phyloP scores from a whole-genome alignment of 2,888 invertebrate species.

The Tenthredo distinguenda region DNA sequence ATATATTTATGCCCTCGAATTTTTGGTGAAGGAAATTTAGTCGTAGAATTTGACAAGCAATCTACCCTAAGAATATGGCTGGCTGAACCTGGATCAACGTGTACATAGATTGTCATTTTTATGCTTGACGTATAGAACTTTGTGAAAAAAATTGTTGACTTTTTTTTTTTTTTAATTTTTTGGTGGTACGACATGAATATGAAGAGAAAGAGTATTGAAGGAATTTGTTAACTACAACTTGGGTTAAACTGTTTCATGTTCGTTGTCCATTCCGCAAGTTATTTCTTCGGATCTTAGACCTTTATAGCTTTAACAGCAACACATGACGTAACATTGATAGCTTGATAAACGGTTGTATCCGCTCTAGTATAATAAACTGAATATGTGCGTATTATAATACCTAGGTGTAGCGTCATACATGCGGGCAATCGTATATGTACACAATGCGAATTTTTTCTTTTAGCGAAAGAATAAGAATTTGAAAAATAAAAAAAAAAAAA shows the following conservation, averaged over 20 bases:
- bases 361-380: constrained; percentile 47
- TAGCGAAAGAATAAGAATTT: not conserved
- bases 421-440: not conserved
- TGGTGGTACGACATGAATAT: not conserved
- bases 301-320: constrained; percentile 53
- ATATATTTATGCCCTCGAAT: not conserved
- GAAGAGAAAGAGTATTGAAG: not conserved
- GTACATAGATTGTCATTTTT: no score
- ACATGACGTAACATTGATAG: constrained; percentile 57
- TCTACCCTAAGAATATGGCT: no score
- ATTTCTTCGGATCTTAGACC: constrained; percentile 32
- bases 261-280: not conserved
- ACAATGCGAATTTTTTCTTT: not conserved
- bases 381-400: not conserved
- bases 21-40: no score
- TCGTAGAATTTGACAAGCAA: no score
- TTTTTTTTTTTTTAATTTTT: not conserved
- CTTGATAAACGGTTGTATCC: constrained; percentile 68
- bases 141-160: no score
- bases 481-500: not conserved
- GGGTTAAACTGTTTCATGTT: not conserved
- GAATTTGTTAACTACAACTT: not conserved
- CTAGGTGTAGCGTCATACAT: not conserved
- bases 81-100: no score
- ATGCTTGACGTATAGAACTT: no score